A percentile compares a stretch with the other conserved stretches of the same genome.
Conservation (phyloP, 2,113 vertebrate species). For the Camelus bactrianus region DNA sequence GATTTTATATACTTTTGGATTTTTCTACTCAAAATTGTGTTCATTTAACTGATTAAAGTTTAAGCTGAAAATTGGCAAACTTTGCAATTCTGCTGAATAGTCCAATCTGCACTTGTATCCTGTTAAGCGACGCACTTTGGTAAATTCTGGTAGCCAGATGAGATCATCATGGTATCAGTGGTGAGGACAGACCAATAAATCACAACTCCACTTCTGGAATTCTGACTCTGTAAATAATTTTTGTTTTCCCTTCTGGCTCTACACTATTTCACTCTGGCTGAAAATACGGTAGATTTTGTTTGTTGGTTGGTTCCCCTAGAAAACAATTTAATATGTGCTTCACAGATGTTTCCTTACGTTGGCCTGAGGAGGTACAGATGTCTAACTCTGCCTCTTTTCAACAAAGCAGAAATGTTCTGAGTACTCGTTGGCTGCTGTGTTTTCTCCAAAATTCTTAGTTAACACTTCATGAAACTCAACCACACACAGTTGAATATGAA, state of each 20-base stretch:
- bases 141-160: not conserved
- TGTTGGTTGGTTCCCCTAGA: slow-evolving; percentile 33
- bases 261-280: slow-evolving; percentile 1
- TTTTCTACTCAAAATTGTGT: not conserved
- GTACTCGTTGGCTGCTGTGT: not conserved
- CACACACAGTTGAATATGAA: not conserved
- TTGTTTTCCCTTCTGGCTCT: slow-evolving; percentile 54
- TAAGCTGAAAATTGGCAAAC: not conserved
- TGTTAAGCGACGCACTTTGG: not conserved
- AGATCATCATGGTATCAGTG: not conserved
- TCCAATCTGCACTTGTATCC: not conserved
- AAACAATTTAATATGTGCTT: slow-evolving; percentile 54
- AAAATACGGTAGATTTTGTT: slow-evolving; percentile 47
- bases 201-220: not conserved
- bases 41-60: not conserved
- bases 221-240: slow-evolving; percentile 44
- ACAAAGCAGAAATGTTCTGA: not conserved
- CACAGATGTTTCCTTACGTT: slow-evolving; percentile 65
- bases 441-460: slow-evolving; percentile 57
- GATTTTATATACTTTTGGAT: not conserved
- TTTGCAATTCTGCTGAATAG: not conserved
- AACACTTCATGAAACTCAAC: slow-evolving; percentile 53
- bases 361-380: slow-evolving; percentile 75
- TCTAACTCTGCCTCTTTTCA: slow-evolving; percentile 49
- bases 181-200: not conserved